Conservation (phyloP, 2,797 vertebrate genomes). For the Hydrophis major region DNA sequence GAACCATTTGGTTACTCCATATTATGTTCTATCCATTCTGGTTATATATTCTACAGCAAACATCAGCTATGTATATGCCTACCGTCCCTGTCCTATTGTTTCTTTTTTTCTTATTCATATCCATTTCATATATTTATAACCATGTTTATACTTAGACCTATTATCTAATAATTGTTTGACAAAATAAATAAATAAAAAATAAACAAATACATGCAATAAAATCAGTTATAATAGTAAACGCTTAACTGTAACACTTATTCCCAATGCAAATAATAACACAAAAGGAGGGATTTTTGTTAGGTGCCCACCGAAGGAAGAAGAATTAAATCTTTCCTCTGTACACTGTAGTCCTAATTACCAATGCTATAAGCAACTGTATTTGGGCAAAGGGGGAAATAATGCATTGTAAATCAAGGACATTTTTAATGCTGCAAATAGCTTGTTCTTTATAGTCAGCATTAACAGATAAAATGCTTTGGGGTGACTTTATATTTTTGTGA, state of each 20-base stretch:
- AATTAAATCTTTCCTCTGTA: neutral
- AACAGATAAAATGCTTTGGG: neutral
- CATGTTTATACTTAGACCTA: too few species aligned
- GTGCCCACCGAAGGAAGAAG: neutral
- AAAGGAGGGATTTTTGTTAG: neutral
- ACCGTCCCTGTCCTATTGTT: too few species aligned
- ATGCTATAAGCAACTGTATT: neutral
- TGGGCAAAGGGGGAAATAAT: neutral
- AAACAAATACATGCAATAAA: neutral
- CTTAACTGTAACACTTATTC: neutral
- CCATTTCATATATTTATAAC: too few species aligned
- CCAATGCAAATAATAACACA: neutral
- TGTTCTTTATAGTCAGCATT: neutral
- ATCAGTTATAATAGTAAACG: neutral
- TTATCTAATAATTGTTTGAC: too few species aligned
- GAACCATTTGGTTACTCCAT: neutral
- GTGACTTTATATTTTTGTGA: neutral
- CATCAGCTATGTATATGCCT: neutral
- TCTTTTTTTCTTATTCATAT: too few species aligned
- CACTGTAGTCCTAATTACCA: neutral
- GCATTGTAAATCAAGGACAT: neutral
- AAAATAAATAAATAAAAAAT: too few species aligned
- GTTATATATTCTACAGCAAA: neutral
- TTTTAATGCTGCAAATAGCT: neutral
- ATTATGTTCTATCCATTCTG: neutral